A percentile compares a stretch with the other conserved stretches of the same genome.
phyloP scores from a whole-genome alignment of 2,888 invertebrate species.

The Bruchidius siliquastri region DNA sequence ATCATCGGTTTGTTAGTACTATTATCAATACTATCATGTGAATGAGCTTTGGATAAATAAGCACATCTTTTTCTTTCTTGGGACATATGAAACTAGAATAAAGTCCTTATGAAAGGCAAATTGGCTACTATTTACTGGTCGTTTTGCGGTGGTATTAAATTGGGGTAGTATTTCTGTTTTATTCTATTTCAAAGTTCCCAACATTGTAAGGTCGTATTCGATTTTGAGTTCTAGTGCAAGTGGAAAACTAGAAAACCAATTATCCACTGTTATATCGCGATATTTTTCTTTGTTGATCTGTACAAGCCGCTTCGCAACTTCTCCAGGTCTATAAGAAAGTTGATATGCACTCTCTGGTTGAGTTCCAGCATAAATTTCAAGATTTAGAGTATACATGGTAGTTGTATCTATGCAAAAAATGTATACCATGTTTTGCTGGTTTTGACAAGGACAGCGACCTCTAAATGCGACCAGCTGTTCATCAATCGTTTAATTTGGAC shows the following conservation, averaged over 20 bases:
- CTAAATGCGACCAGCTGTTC: no score
- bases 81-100: constrained; percentile 6
- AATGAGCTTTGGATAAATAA: constrained; percentile 2
- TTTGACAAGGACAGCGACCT: no score
- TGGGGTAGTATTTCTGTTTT: constrained; percentile 2
- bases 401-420: no score
- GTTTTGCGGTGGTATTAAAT: background rate
- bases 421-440: no score
- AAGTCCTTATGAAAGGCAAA: constrained; percentile 6
- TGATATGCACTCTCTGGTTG: no score
- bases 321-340: background rate
- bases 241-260: constrained; percentile 7
- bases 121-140: background rate
- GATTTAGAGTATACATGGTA: no score
- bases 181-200: constrained; percentile 4
- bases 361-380: no score
- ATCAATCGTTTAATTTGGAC: no score
- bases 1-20: background rate
- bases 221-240: background rate
- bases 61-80: constrained; percentile 6
- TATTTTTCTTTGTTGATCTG: background rate
- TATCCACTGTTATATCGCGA: constrained; percentile 1
- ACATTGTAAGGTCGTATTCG: background rate
- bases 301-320: background rate
- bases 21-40: background rate